Evolutionary conservation across 2,888 invertebrate species (phyloP), one percentile per base, ranked within the genome.

Genomic region (Noctua janthina): DNA sequence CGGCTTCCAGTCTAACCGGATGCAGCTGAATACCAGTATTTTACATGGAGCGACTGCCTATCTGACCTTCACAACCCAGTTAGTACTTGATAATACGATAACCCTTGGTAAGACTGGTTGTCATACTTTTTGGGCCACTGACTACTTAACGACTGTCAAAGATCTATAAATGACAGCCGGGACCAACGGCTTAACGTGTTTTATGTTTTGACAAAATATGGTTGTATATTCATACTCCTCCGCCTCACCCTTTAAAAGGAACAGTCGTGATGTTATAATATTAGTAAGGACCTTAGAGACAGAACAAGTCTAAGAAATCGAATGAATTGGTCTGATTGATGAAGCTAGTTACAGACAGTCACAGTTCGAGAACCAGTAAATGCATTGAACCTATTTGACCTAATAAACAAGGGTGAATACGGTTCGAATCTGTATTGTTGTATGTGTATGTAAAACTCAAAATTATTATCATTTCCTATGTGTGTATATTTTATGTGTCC

Each of bases 321-420:
- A 62, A 79, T 80, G n/a, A 80, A 54, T 72, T 46, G 35, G 15
- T n/a, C 72, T 62, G 62, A 70, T 62, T 80, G 43, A 64, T 35
- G 29, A 68, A 43, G 43, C 56, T 20, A 51, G 35, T 76, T 43
- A 67, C 49, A 73, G 20, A 35, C 56, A n/a, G 29, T 17, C 29
- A 46, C 64, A 66, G 74, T 66, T 79, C 74, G 39, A 81, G 46
- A 66, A 29, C 54, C 62, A 66, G 74, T 79, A 54, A 80, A 82
- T 82, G 43, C n/a, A 76, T 82, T 76, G 51, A 81, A 59, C 67
- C 82, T 68, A 59, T n/a, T 81, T 76, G 29, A 81, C 82, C 82
- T 23, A 56, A 68, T 67, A 20, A 76, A 46, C 35, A 43, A 43
- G 35, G 66, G 82, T 82, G 76, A 82, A 23, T 56, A 23, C 54